phyloP scores from a whole-genome alignment of 1,140 invertebrate species.

The Brachionus rubens region DNA sequence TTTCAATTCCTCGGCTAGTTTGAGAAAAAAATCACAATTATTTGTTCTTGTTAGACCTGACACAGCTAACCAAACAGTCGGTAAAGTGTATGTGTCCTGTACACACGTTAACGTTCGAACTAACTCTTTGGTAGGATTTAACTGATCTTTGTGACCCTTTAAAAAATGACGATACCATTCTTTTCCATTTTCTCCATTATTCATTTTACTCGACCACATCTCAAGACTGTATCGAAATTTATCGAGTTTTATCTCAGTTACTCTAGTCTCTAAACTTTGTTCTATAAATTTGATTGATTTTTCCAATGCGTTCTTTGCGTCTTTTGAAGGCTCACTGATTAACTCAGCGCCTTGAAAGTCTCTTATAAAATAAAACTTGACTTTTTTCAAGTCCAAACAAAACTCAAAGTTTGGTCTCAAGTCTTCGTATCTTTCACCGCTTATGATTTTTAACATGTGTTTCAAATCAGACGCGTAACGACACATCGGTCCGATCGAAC shows the following conservation, averaged over 20 bases:
- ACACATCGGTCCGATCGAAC: constrained; percentile 82
- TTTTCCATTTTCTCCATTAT: constrained; percentile 48
- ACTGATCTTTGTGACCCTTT: constrained; percentile 49
- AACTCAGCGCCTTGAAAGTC: constrained; percentile 71
- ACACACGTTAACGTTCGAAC: constrained; percentile 34
- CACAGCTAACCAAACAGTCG: constrained; percentile 72
- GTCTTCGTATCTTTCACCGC: constrained; percentile 48
- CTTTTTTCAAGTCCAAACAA: constrained; percentile 66
- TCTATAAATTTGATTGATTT: constrained; percentile 54
- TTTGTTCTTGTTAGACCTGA: constrained; percentile 64
- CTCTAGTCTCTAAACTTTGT: constrained; percentile 49
- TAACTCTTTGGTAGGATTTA: constrained; percentile 60
- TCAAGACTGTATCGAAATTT: constrained; percentile 53
- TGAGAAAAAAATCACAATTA: constrained; percentile 47
- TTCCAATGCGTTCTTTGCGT: constrained; percentile 72
- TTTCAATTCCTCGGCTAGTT: constrained; percentile 53
- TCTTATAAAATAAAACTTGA: constrained; percentile 81
- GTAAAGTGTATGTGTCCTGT: constrained; percentile 75
- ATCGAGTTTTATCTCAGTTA: constrained; percentile 49
- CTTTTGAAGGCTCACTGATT: constrained; percentile 63
- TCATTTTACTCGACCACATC: constrained; percentile 56
- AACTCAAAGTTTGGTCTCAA: not conserved
- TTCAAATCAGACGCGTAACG: constrained; percentile 78
- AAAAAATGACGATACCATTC: constrained; percentile 52
- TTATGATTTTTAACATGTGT: constrained; percentile 68